Evolutionary conservation across 2,797 vertebrate species (phyloP).

Genomic region (Halcyon leucocephala): DNA sequence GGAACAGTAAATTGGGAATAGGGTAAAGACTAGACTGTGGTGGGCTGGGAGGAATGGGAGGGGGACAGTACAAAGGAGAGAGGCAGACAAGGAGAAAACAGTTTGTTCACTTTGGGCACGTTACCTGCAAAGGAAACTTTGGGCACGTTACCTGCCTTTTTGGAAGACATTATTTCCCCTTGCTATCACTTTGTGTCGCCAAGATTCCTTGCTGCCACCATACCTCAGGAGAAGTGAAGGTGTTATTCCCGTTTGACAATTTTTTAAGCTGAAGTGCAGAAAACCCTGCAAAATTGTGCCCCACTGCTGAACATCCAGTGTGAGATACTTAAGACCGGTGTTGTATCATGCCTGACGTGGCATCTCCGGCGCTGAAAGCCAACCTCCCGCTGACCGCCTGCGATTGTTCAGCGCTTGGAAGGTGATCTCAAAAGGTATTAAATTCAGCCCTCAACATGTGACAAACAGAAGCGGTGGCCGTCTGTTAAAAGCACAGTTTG

Average conservation of each 20-base stretch:
- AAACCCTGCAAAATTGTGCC: not conserved
- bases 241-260: not conserved
- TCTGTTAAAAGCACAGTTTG: not conserved
- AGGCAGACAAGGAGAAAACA: not conserved
- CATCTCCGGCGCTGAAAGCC: not conserved
- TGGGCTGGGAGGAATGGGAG: not conserved
- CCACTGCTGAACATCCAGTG: not conserved
- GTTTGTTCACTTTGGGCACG: not conserved
- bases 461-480: not conserved
- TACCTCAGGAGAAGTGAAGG: not conserved
- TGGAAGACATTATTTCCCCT: not conserved
- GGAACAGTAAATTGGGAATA: not conserved
- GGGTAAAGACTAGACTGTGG: not conserved
- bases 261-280: not conserved
- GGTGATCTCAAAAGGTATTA: not conserved
- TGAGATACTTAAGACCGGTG: not conserved
- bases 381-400: not conserved
- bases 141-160: not conserved
- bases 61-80: not conserved
- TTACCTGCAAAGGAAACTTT: not conserved
- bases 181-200: not conserved
- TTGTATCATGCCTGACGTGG: not conserved
- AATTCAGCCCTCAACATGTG: not conserved
- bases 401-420: not conserved
- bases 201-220: not conserved